Evolutionary conservation across 2,888 invertebrate genomes (phyloP), one percentile per base, ranked within the genome.

Genomic region (Siphlonurus alternatus): DNA sequence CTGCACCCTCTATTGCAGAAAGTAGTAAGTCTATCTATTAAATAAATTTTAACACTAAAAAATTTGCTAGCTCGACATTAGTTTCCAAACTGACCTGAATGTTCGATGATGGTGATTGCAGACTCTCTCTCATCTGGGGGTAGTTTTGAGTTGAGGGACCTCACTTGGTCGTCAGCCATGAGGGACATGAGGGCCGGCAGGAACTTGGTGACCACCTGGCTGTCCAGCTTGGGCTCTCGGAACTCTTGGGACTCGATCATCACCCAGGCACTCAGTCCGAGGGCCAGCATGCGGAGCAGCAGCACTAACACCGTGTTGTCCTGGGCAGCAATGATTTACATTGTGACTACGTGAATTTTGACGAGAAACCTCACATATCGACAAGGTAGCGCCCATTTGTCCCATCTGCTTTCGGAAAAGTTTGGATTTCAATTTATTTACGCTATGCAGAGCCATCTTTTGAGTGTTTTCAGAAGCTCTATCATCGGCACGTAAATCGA

Each of bases 191-290:
- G 77, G 1, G 93, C 91, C 1, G 97, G 95, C 67, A 97, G 77
- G 76, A 94, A 96, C 76, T 95, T 94, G 0, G 94, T 95, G 0
- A 97, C 91, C 25, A 96, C 87, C 78, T 93, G 91, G 72, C 87
- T 86, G 71, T 96, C 95, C 65, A 96, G 78, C 77, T 94, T 94
- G 0, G 96, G 95, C 75, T 97, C 97, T 73, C 93, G 93, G 72
- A 95, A 96, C 70, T 92, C 90, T 72, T 81, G 80, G 1, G 93
- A 91, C 74, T 95, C 93, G 68, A 97, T 95, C 91, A 97, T 96
- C 38, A 92, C 87, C 95, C 96, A 96, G 2, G 95, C 93, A 74
- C 93, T 92, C 56, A 96, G 77, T 0, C 96, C 96, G 59, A 97
- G 78, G 0, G 93, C 89, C 68, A 97, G 78, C 94, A 97, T 94